Evolutionary conservation across 2,888 invertebrate genomes (phyloP), one percentile per base, ranked within the genome.

Genomic region (Cryptocephalus moraei): DNA sequence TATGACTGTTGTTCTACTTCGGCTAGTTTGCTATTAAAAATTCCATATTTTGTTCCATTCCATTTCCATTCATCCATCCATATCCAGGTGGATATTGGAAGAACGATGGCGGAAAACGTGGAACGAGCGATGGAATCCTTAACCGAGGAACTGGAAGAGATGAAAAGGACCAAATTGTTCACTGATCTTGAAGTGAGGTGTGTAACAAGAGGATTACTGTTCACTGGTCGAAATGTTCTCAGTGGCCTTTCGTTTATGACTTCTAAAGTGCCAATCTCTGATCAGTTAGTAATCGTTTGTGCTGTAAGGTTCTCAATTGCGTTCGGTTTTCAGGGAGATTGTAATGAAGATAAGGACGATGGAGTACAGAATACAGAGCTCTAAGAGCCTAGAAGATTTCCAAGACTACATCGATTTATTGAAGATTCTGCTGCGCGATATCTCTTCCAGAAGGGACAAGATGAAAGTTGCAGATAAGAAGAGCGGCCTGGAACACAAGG

Each of bases 61-160:
- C n/a, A n/a, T n/a, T n/a, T n/a, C n/a, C n/a, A n/a, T n/a, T n/a
- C n/a, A n/a, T n/a, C n/a, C n/a, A n/a, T n/a, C n/a, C n/a, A n/a
- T n/a, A n/a, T n/a, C n/a, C n/a, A n/a, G n/a, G 38, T 6, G 22
- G 22, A 2, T 22, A 22, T 22, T 22, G 22, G 22, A 22, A 22
- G 22, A 2, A 36, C 36, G 36, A 91, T 91, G 91, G 85, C 87
- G 10, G 91, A 91, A 72, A 78, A 82, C 69, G 86, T 89, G 1
- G 83, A 86, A 63, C 79, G 81, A 65, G 79, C 81, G 64, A 77
- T 86, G 58, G 90, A 91, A 73, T 80, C 81, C 53, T 81, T 86
- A 77, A 78, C 89, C 60, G 82, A 82, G 52, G 88, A 88, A 67
- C 75, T 91, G 62, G 87, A 90, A 67, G 81, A 86, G 64, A 82